Base-by-base conservation (phyloP, 92 coral and sea anemone species). In the Porites divaricata region DNA sequence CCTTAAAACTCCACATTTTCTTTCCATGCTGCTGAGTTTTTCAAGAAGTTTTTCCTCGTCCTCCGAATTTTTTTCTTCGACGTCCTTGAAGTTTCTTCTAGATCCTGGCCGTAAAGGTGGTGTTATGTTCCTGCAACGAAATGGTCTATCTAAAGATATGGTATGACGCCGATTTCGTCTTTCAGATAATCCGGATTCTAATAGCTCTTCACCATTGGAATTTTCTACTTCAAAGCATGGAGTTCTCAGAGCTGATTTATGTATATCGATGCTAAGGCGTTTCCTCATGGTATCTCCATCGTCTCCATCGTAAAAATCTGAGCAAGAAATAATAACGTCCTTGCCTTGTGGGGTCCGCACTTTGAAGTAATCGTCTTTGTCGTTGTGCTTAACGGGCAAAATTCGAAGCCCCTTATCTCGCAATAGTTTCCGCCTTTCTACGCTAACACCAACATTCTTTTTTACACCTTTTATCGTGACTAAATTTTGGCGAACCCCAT, bases 21-120 rank as follows among this genome's bases (percentile, higher is more conserved):
- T 72, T 16, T 72, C 79, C 54, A 4, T 51, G 57, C 10, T 63
- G 25, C 51, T 49, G 63, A 82, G 14, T 2, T 24, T n/a, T 28
- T 82, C 70, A 21, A 72, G 23, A 11, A 65, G 53, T 17, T 70
- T 74, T 13, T 81, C 81, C 2, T 89, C 89, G 1, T 89, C 79
- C 9, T 87, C 87, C 2, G 85, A 81, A 63, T 54, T 77, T 67
- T 92, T 87, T 48, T 90, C 92, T 3, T 91, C 91, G 54, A 78
- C 78, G 56, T 85, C 88, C 70, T 79, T 92, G 58, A 94, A 94
- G 72, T 94, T 92, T 79, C 95, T 78, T 16, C 93, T 83, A 14
- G 96, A 93, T 2, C 98, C 95, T 20, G 87, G 79, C 62, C 91
- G 91, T 24, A 85, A 52, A 20, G 98, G 98, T 0, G 98, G 98